Conservation (phyloP, 1,140 invertebrate species). For the Scylla paramamosain region DNA sequence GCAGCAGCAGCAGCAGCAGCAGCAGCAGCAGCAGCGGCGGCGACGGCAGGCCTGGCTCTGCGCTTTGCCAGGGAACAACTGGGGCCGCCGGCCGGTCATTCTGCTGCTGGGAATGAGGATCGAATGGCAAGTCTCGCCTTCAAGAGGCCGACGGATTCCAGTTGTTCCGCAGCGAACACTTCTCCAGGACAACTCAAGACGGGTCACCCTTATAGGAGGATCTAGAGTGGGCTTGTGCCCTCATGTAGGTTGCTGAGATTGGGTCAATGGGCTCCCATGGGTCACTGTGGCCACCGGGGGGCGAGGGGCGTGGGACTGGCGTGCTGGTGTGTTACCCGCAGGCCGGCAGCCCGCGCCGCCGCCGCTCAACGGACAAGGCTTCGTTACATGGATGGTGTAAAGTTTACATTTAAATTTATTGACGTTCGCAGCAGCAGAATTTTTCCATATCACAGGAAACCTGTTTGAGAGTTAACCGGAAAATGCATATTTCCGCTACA, state of each 20-base stretch:
- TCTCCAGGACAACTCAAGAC: not conserved
- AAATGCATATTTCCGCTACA: conserved; percentile 6
- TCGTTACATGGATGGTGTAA: not conserved
- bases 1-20: not conserved
- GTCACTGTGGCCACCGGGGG: conserved; percentile 41
- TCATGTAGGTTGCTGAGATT: conserved; percentile 68
- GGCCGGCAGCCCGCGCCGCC: conserved; percentile 2
- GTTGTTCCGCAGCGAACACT: conserved; percentile 37
- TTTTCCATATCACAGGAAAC: not conserved
- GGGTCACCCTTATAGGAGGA: conserved; percentile 68
- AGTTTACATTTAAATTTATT: not conserved
- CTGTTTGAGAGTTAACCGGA: not conserved
- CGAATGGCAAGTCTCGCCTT: not conserved
- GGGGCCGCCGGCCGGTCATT: conserved; percentile 4
- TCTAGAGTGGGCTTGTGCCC: conserved; percentile 62
- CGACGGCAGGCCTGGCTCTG: not conserved
- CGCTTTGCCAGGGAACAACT: not conserved
- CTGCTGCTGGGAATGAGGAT: not conserved
- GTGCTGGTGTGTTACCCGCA: not conserved
- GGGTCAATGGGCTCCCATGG: conserved; percentile 46
- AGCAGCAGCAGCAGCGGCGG: not conserved
- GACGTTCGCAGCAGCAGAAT: not conserved
- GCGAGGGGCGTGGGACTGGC: not conserved
- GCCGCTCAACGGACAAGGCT: not conserved
- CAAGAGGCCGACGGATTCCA: not conserved